phyloP scores from a whole-genome alignment of 2,113 vertebrate species.

The Menidia beryllina region DNA sequence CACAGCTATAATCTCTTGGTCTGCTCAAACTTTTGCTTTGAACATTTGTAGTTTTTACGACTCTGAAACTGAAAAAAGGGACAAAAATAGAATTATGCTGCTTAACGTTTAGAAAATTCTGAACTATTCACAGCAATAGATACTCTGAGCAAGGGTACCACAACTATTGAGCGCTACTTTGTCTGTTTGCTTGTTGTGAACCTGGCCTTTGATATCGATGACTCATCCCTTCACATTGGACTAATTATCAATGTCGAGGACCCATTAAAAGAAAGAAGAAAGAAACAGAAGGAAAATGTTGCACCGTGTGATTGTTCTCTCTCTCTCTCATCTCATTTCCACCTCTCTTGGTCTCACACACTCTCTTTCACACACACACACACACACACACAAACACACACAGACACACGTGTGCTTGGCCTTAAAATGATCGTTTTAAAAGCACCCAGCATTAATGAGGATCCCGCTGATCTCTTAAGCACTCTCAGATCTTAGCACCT shows the following conservation, averaged over 20 bases:
- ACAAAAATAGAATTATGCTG: neutral
- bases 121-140: neutral
- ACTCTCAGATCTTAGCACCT: slow-evolving; percentile 68
- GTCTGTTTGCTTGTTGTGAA: slow-evolving; percentile 17
- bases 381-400: neutral
- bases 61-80: neutral
- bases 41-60: neutral
- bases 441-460: slow-evolving; percentile 53
- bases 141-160: neutral
- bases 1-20: neutral
- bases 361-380: neutral
- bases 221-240: slow-evolving; percentile 29
- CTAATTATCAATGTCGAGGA: slow-evolving; percentile 48
- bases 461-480: slow-evolving; percentile 68
- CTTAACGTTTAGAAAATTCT: neutral
- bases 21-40: neutral
- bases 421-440: slow-evolving; percentile 52
- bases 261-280: slow-evolving; percentile 25
- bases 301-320: slow-evolving; percentile 1
- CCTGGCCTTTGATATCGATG: slow-evolving; percentile 16
- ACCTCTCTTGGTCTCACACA: neutral
- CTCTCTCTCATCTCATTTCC: neutral
- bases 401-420: slow-evolving; percentile 8
- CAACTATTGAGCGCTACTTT: neutral
- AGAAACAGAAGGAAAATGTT: slow-evolving; percentile 1